Conservation (phyloP, 2,888 invertebrate species). For the Andrena dorsata region DNA sequence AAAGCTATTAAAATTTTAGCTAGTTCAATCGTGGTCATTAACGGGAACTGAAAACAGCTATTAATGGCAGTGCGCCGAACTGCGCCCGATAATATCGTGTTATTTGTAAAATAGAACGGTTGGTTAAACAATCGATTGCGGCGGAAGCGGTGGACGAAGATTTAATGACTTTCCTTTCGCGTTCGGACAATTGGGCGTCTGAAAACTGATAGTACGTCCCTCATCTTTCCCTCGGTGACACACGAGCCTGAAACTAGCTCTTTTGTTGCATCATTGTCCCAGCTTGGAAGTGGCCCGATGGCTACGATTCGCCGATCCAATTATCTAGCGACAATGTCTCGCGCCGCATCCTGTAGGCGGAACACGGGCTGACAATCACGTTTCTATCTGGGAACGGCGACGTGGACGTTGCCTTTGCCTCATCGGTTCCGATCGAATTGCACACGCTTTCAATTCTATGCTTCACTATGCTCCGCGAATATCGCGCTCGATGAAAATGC, state of each 20-base stretch:
- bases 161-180: conserved; percentile 56
- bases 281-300: conserved; percentile 50
- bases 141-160: conserved; percentile 1
- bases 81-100: background rate
- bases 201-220: conserved; percentile 55
- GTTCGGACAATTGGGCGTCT: conserved; percentile 23
- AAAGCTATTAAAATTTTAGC: no score
- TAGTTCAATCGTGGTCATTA: no score
- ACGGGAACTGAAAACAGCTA: no score
- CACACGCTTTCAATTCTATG: conserved; percentile 34
- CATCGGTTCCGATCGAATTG: conserved; percentile 40
- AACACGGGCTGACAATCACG: conserved; percentile 62
- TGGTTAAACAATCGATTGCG: background rate
- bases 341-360: conserved; percentile 57
- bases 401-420: conserved; percentile 44
- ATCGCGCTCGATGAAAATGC: background rate
- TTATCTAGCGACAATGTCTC: conserved; percentile 66
- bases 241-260: conserved; percentile 52
- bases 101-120: no score
- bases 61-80: background rate
- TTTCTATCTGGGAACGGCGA: conserved; percentile 59
- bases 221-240: conserved; percentile 52
- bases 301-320: conserved; percentile 61
- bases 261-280: conserved; percentile 54
- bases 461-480: conserved; percentile 10